phyloP scores from a whole-genome alignment of 2,888 invertebrate genomes.

The Agrotis segetum region DNA sequence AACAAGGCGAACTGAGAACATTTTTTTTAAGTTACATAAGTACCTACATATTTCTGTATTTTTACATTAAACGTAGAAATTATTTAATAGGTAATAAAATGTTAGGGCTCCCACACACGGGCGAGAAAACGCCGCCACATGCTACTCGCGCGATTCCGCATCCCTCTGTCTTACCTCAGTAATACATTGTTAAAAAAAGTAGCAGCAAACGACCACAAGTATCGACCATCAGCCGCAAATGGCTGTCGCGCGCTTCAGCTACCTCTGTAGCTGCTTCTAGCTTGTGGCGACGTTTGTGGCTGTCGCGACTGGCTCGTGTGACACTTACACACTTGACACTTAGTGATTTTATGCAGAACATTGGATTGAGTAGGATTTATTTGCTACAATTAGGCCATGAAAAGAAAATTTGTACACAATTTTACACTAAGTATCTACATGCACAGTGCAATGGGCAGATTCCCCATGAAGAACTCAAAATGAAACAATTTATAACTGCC shows the following conservation, averaged over 20 bases:
- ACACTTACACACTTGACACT: too few species aligned
- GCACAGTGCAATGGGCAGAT: not conserved
- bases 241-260: too few species aligned
- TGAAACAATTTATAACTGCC: not conserved
- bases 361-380: slow-evolving; percentile 4
- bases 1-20: slow-evolving; percentile 19
- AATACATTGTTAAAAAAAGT: too few species aligned
- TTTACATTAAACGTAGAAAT: not conserved
- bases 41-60: slow-evolving; percentile 1
- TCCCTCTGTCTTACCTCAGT: too few species aligned
- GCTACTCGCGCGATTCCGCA: too few species aligned
- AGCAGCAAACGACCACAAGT: too few species aligned
- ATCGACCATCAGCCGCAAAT: too few species aligned
- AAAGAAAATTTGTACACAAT: not conserved
- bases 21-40: not conserved
- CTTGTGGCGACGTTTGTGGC: too few species aligned
- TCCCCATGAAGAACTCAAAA: slow-evolving; percentile 9
- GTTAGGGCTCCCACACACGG: too few species aligned
- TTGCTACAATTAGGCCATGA: slow-evolving; percentile 41
- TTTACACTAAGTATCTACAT: slow-evolving; percentile 22
- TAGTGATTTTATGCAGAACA: not conserved
- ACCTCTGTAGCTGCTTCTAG: too few species aligned
- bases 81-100: slow-evolving; percentile 18
- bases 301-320: too few species aligned
- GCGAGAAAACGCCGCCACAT: too few species aligned